Evolutionary conservation across 1,140 invertebrate genomes (phyloP).

Genomic region (Trachymyrmex septentrionalis): DNA sequence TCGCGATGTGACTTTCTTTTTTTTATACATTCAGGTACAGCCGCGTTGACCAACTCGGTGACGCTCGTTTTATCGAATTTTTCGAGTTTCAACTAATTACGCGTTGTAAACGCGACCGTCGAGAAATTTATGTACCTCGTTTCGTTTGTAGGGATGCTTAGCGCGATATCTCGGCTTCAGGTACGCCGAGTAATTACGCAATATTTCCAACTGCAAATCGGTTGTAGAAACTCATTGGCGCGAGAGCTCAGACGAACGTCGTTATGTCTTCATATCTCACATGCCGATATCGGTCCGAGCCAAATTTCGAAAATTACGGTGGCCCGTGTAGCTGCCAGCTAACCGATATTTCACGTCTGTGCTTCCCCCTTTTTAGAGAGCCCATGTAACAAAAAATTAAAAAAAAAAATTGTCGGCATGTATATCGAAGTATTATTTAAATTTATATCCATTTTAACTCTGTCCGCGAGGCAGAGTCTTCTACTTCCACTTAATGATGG

Average conservation of each 20-base stretch:
- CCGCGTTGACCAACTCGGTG: conserved; percentile 67
- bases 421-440: conserved; percentile 60
- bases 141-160: conserved; percentile 34
- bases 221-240: conserved; percentile 46
- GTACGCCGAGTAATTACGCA: conserved; percentile 76
- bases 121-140: conserved; percentile 75
- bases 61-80: conserved; percentile 65
- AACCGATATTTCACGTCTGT: conserved; percentile 49
- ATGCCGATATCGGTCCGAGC: conserved; percentile 49
- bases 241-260: conserved; percentile 21
- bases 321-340: conserved; percentile 49
- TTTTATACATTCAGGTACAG: conserved; percentile 65
- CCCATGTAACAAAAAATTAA: too few relatives aligned
- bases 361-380: conserved; percentile 43
- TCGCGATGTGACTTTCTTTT: conserved; percentile 30
- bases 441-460: conserved; percentile 35
- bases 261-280: conserved; percentile 72
- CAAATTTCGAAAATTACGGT: conserved; percentile 62
- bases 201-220: conserved; percentile 71
- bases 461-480: conserved; percentile 23
- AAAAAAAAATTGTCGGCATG: conserved; percentile 14
- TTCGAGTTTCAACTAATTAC: conserved; percentile 80
- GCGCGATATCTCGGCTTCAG: conserved; percentile 45
- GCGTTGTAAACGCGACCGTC: conserved; percentile 71
- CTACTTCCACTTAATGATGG: conserved; percentile 44